Evolutionary conservation across 2,888 invertebrate genomes (phyloP).

Genomic region (Eulithis testata): DNA sequence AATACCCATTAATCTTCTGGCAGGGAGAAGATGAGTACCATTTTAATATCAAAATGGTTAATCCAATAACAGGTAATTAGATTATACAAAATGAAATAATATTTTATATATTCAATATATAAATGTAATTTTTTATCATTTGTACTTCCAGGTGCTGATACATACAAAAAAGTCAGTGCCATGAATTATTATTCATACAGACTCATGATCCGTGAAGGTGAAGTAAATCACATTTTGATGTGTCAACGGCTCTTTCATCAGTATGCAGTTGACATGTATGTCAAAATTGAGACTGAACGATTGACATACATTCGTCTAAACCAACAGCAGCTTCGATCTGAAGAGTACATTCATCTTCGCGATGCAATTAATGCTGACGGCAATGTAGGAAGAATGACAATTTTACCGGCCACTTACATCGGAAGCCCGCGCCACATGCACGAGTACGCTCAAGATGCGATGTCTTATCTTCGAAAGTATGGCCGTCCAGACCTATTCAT

Average conservation of each 20-base stretch:
- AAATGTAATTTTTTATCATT: background rate
- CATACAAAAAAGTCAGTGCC: constrained; percentile 33
- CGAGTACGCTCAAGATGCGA: too few species aligned
- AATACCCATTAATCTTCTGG: constrained; percentile 42
- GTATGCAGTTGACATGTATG: constrained; percentile 37
- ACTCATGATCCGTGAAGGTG: constrained; percentile 39
- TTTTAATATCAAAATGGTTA: constrained; percentile 26
- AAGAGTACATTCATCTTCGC: constrained; percentile 39
- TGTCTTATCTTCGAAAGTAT: too few species aligned
- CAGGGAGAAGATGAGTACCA: constrained; percentile 43
- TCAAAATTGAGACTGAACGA: constrained; percentile 37
- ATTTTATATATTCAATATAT: too few species aligned
- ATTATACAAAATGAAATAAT: too few species aligned
- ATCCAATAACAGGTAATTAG: constrained; percentile 16
- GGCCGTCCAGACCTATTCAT: too few species aligned
- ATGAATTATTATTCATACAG: constrained; percentile 44
- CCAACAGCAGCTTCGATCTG: constrained; percentile 32
- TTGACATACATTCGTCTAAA: constrained; percentile 34
- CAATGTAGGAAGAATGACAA: constrained; percentile 27
- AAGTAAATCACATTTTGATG: constrained; percentile 28
- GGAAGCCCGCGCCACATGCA: constrained; percentile 1
- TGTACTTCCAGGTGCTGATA: background rate
- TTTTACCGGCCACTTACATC: constrained; percentile 40
- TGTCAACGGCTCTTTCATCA: constrained; percentile 34
- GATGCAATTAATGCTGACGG: constrained; percentile 39